Evolutionary conservation across 2,113 vertebrate genomes (phyloP).

Genomic region (Cynoglossus semilaevis): DNA sequence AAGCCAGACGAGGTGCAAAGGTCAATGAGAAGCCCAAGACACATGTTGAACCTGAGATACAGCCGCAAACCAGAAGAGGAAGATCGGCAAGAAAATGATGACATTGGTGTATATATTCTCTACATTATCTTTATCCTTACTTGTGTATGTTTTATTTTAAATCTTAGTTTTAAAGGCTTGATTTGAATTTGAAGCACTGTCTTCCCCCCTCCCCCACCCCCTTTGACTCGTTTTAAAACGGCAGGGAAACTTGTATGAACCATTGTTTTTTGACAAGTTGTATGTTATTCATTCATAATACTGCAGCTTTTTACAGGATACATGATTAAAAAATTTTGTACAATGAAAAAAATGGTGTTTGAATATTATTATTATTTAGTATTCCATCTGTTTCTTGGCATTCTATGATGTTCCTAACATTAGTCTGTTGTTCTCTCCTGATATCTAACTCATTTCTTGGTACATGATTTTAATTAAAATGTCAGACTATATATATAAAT

Average conservation of each 20-base stretch:
- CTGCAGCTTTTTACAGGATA: slow-evolving; percentile 26
- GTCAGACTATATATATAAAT: too few species aligned
- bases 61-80: slow-evolving; percentile 55
- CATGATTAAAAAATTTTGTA: slow-evolving; percentile 44
- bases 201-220: not conserved
- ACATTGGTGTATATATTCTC: slow-evolving; percentile 10
- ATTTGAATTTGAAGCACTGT: slow-evolving; percentile 42
- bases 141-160: not conserved
- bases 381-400: too few species aligned
- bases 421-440: too few species aligned
- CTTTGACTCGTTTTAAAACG: not conserved
- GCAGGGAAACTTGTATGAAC: slow-evolving; percentile 45
- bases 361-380: not conserved
- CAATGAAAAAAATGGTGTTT: slow-evolving; percentile 3
- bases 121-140: not conserved
- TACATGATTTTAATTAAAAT: not conserved
- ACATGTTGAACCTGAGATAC: slow-evolving; percentile 31
- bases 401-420: too few species aligned
- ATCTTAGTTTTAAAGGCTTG: slow-evolving; percentile 18
- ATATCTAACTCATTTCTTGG: too few species aligned
- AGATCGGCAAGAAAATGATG: slow-evolving; percentile 60
- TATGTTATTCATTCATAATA: slow-evolving; percentile 14
- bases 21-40: slow-evolving; percentile 12
- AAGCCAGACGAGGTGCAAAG: slow-evolving; percentile 45
- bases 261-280: slow-evolving; percentile 10